These are phyloP conservation scores for Syngnathus scovelli DNA, from an alignment of 2,113 vertebrate genomes.

Conservation along the genomic window DNA sequence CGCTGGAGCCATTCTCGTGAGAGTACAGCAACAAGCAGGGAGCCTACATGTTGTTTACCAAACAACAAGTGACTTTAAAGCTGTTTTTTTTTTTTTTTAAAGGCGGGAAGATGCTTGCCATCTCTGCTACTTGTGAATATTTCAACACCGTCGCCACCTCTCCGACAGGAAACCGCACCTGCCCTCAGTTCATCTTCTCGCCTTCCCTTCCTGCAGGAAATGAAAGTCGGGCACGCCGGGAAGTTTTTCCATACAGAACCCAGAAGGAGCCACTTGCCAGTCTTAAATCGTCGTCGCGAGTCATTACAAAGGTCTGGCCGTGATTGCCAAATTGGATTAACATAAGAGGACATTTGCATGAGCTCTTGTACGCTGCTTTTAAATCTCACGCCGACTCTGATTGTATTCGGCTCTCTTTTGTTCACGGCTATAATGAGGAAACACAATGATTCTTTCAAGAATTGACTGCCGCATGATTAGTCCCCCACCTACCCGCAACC, in stretches of 20 bases:
- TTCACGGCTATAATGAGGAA: background rate
- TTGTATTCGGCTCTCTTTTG: background rate
- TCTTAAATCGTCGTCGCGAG: background rate
- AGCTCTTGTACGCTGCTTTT: background rate
- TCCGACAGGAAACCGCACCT: constrained; percentile 13
- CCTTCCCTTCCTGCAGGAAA: constrained; percentile 11
- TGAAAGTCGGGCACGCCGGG: background rate
- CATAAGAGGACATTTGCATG: background rate
- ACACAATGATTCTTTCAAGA: background rate
- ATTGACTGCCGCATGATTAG: background rate
- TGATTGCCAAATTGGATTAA: background rate
- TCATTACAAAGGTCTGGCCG: background rate
- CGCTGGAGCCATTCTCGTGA: background rate
- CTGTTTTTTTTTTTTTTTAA: background rate
- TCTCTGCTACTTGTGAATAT: constrained; percentile 5
- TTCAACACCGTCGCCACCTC: constrained; percentile 15
- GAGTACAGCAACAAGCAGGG: background rate
- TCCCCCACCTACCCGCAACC: background rate
- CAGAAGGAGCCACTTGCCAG: background rate
- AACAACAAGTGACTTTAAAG: background rate
- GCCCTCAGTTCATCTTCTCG: constrained; percentile 7
- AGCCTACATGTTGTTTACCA: background rate
- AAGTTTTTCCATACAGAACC: background rate
- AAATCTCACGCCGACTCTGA: background rate
- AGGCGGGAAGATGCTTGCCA: background rate